Evolutionary conservation across 2,113 vertebrate species (phyloP), one percentile per base, ranked within the genome.

Genomic region (Geococcyx californianus): DNA sequence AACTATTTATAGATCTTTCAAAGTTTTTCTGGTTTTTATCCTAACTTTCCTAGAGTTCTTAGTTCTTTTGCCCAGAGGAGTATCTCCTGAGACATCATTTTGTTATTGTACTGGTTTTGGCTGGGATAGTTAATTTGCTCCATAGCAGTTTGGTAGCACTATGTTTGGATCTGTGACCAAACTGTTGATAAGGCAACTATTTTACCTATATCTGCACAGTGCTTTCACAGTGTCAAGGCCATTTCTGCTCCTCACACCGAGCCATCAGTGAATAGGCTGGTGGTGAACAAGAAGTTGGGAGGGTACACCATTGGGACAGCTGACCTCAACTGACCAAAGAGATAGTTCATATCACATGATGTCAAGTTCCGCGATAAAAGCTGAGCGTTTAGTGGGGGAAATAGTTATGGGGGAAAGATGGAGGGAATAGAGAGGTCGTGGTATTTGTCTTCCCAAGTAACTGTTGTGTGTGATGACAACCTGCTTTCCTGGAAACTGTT

Each of bases 381-480:
- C 9, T 52, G n/a, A n/a, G n/a, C n/a, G n/a, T n/a, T n/a, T n/a
- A n/a, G n/a, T n/a, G n/a, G n/a, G n/a, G n/a, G n/a, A n/a, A n/a
- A n/a, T n/a, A n/a, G n/a, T n/a, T n/a, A n/a, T n/a, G 40, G 2
- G 6, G 17, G 17, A 64, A 83, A 14, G 16, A 68, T n/a, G 5
- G 34, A 79, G 1, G 17, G 23, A 16, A 18, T 4, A 1, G n/a
- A 44, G 9, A 11, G 9, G 20, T 51, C 36, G n/a, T 6, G 1
- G 2, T 8, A 21, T 56, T 60, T 69, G 11, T 74, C 54, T 68
- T 66, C 51, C 31, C 31, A 89, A 69, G 4, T 44, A 26, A 42
- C 13, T 0, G 0, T n/a, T 51, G 15, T 0, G 3, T 0, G 0
- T 28, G 19, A 51, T 1, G 3, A 25, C 90, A 49, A 11, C 11